Conservation (phyloP, 2,888 invertebrate species). For the Drosophila mercatorum region DNA sequence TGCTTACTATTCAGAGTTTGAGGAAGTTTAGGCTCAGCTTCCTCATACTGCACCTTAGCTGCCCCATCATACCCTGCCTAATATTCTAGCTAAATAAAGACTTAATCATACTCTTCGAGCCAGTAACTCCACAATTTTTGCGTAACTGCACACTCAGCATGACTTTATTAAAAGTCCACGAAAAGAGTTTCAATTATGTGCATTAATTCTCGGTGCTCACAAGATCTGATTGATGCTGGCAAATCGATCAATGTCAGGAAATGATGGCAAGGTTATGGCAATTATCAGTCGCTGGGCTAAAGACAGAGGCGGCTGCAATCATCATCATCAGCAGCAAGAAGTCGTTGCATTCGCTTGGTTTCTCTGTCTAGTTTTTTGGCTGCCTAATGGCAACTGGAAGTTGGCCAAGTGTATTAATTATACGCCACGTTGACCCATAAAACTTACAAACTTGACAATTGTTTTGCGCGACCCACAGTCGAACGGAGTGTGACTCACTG, state of each 20-base stretch:
- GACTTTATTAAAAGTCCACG: constrained; percentile 49
- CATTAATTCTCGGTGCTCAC: constrained; percentile 32
- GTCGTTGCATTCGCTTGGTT: constrained; percentile 11
- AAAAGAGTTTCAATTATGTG: constrained; percentile 62
- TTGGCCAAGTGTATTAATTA: constrained; percentile 77
- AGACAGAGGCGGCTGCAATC: constrained; percentile 40
- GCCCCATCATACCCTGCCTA: background rate
- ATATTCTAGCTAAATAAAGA: background rate
- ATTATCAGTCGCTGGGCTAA: constrained; percentile 58
- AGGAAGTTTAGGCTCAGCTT: background rate
- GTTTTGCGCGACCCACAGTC: constrained; percentile 63
- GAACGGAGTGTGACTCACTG: constrained; percentile 66
- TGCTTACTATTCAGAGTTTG: too few relatives aligned
- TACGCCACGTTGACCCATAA: constrained; percentile 78
- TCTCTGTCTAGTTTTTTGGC: constrained; percentile 16
- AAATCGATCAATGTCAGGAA: constrained; percentile 79
- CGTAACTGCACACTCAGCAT: constrained; percentile 52
- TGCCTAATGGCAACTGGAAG: constrained; percentile 75
- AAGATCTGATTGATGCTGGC: constrained; percentile 55
- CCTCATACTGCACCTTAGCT: too few relatives aligned
- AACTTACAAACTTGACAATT: constrained; percentile 67
- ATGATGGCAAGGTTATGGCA: constrained; percentile 77
- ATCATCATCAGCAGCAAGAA: constrained; percentile 38
- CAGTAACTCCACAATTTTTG: background rate
- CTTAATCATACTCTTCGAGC: background rate